These are phyloP conservation scores for Meandrina meandrites DNA, from an alignment of 92 coral and sea anemone species.

Conservation along the genomic window DNA sequence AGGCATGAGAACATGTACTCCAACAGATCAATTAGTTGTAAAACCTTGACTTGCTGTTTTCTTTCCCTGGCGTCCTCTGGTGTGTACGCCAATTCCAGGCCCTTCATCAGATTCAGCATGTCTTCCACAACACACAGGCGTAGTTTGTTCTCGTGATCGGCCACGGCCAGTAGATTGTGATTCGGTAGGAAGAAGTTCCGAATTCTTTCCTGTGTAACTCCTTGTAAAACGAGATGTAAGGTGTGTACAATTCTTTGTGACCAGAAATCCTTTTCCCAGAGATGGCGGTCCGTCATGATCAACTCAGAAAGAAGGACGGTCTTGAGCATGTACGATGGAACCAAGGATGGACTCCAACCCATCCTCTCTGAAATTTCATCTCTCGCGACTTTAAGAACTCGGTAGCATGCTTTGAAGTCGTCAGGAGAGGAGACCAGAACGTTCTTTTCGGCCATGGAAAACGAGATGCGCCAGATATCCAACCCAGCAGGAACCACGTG, in stretches of 20 bases:
- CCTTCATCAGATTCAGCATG: slow-evolving; percentile 1
- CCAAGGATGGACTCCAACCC: slow-evolving; percentile 24
- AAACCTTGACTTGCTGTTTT: slow-evolving; percentile 20
- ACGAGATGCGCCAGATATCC: slow-evolving; percentile 42
- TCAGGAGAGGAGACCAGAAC: slow-evolving; percentile 8
- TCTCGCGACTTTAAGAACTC: slow-evolving; percentile 28
- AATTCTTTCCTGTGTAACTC: not conserved
- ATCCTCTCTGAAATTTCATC: not conserved
- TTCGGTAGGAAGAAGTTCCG: slow-evolving; percentile 1
- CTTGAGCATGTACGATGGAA: slow-evolving; percentile 46
- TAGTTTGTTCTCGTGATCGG: slow-evolving; percentile 31
- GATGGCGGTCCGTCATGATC: not conserved
- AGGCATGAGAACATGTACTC: slow-evolving; percentile 14
- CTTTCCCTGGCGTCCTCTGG: slow-evolving; percentile 18
- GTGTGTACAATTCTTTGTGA: not conserved
- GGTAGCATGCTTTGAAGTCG: slow-evolving; percentile 7
- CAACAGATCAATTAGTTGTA: slow-evolving; percentile 29
- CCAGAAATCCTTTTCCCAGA: not conserved
- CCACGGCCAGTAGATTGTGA: slow-evolving; percentile 8
- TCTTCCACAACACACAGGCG: slow-evolving; percentile 34
- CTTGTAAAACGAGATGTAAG: not conserved
- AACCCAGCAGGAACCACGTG: slow-evolving; percentile 42
- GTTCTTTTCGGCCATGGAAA: slow-evolving; percentile 36
- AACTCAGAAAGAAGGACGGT: slow-evolving; percentile 9
- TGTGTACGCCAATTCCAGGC: not conserved